These are phyloP conservation scores for Exaiptasia diaphana DNA, from an alignment of 64 coral and sea anemone genomes.

Conservation along the genomic window DNA sequence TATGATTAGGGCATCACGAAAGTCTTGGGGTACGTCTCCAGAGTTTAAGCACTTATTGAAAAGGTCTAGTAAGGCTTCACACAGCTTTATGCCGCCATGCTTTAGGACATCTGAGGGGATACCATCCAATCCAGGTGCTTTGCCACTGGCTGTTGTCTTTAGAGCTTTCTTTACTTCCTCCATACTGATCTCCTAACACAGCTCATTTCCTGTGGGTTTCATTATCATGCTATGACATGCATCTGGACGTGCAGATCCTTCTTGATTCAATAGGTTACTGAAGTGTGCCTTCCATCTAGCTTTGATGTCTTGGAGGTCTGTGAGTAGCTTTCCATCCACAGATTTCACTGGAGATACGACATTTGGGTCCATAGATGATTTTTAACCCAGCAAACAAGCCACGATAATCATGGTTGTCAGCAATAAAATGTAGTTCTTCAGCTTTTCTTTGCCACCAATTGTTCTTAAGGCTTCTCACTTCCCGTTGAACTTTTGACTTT, in stretches of 20 bases:
- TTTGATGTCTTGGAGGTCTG: neutral
- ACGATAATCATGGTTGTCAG: neutral
- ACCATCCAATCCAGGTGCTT: neutral
- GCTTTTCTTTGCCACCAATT: neutral
- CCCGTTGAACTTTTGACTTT: constrained; percentile 24
- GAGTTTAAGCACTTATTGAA: neutral
- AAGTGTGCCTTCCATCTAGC: constrained; percentile 16
- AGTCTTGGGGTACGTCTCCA: neutral
- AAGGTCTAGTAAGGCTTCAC: neutral
- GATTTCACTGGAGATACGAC: neutral
- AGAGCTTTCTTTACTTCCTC: neutral
- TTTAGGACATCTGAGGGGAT: constrained; percentile 4
- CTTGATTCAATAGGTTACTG: neutral
- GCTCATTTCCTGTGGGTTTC: neutral
- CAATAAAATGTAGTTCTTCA: neutral
- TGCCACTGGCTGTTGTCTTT: neutral
- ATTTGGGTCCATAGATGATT: constrained; percentile 11
- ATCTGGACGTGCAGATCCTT: neutral
- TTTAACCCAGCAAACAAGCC: neutral
- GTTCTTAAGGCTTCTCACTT: constrained; percentile 25
- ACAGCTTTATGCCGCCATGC: too few species aligned
- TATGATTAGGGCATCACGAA: too few species aligned
- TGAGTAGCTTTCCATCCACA: neutral
- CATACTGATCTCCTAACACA: neutral
- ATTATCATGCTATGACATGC: neutral